Conservation (phyloP, 2,113 vertebrate species). For the Peromyscus californicus region DNA sequence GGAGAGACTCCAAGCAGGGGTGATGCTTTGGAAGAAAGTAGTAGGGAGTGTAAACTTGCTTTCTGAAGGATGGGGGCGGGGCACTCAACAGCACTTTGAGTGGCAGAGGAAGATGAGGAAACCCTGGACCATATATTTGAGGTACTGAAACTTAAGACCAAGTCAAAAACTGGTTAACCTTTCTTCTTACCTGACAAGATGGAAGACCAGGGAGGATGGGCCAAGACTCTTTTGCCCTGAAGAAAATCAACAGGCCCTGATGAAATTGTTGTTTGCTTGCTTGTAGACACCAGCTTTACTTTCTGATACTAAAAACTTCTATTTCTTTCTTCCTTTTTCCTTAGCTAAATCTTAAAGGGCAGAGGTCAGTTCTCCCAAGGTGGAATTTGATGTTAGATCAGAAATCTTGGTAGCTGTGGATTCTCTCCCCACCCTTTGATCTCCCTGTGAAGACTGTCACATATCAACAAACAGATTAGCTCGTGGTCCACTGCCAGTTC, state of each 20-base stretch:
- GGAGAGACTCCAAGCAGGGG: background rate
- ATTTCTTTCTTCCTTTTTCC: background rate
- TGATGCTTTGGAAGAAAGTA: background rate
- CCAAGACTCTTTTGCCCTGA: background rate
- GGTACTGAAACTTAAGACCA: background rate
- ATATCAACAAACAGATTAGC: background rate
- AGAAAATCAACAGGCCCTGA: background rate
- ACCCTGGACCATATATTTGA: background rate
- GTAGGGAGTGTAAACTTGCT: background rate
- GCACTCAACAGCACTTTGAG: background rate
- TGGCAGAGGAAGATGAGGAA: background rate
- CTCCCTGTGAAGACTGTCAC: background rate
- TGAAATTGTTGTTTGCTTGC: background rate
- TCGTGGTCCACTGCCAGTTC: background rate
- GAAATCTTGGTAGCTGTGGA: background rate
- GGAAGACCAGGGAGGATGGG: background rate
- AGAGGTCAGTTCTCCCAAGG: background rate
- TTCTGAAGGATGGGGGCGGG: background rate
- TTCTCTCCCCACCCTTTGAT: background rate
- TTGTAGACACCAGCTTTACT: background rate
- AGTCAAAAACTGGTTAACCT: background rate
- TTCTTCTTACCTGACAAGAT: background rate
- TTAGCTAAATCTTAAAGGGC: background rate
- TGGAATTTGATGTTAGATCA: background rate
- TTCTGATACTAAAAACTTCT: background rate